Percentiles rank a stretch among this genome's conserved stretches.
Conservation (phyloP, 2,797 vertebrate genomes). For the Macropus fuliginosus region DNA sequence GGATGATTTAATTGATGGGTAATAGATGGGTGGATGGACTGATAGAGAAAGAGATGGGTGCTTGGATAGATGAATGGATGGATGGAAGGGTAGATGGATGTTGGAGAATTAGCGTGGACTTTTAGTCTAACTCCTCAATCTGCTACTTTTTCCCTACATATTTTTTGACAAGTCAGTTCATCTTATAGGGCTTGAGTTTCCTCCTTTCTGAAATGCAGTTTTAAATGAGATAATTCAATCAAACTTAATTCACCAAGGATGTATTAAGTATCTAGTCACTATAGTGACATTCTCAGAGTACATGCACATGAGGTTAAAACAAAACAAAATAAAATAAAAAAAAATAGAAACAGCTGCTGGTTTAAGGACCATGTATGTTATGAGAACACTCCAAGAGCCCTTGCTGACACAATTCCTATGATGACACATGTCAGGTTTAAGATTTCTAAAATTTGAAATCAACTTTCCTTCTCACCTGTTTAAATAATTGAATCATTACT, state of each 20-base stretch:
- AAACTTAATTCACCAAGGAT: neutral
- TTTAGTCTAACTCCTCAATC: neutral
- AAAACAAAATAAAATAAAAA: too few species aligned
- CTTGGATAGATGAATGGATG: neutral
- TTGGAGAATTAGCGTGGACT: neutral
- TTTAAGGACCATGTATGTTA: neutral
- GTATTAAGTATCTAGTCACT: neutral
- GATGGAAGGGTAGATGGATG: neutral
- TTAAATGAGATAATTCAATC: neutral
- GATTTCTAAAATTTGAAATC: neutral
- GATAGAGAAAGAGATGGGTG: neutral
- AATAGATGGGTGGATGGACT: neutral
- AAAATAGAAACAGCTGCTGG: neutral
- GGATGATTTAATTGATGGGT: too few species aligned
- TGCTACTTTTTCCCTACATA: neutral
- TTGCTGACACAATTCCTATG: neutral
- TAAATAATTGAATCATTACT: slow-evolving; percentile 16
- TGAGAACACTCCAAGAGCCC: too few species aligned
- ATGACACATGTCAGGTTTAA: neutral
- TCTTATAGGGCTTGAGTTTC: neutral
- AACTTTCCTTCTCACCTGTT: neutral
- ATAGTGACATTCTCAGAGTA: neutral
- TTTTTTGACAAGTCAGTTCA: neutral
- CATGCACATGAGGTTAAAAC: neutral
- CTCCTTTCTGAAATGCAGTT: neutral